Evolutionary conservation across 2,888 invertebrate species (phyloP).

Genomic region (Phyto melanocephala): DNA sequence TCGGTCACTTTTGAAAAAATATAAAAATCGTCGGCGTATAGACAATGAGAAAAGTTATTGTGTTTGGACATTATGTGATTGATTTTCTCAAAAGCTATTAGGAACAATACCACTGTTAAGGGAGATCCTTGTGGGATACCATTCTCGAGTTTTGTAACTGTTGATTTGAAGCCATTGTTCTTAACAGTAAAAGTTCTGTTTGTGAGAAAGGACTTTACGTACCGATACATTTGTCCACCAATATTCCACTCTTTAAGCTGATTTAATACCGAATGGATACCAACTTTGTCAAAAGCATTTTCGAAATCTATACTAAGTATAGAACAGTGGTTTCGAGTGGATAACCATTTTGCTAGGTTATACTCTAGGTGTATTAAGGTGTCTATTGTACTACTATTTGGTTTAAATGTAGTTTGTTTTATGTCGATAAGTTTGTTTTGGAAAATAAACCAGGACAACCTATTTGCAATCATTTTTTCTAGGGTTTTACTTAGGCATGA

Average conservation of each 20-base stretch:
- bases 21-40: background rate
- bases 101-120: no score
- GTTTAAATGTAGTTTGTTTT: background rate
- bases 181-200: background rate
- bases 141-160: background rate
- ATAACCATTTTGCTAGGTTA: background rate
- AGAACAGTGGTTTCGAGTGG: background rate
- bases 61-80: background rate
- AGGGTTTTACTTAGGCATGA: background rate
- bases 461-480: slow-evolving; percentile 13
- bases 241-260: slow-evolving; percentile 14
- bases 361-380: background rate
- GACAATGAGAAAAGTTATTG: background rate
- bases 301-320: background rate
- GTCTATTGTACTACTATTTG: background rate
- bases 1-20: background rate
- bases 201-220: background rate
- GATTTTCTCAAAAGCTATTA: no score
- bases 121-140: no score
- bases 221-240: background rate
- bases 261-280: background rate
- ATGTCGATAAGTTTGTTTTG: background rate
- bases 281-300: background rate
- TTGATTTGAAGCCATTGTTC: background rate
- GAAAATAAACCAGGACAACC: background rate